Percentiles rank a stretch among this genome's conserved stretches.
Evolutionary conservation across 2,113 vertebrate genomes (phyloP).

Genomic region (Bufo bufo): DNA sequence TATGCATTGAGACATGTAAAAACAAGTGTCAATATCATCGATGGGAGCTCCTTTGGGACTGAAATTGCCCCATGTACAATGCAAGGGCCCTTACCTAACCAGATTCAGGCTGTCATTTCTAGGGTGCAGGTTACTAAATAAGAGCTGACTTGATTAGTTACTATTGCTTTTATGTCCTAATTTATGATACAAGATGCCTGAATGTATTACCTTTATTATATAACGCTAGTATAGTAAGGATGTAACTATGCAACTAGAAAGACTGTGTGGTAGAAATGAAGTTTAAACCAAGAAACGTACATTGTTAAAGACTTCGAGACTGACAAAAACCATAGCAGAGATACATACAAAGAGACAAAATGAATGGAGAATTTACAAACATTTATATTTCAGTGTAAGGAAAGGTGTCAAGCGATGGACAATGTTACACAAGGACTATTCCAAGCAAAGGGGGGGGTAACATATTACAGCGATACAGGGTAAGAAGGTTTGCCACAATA

Average conservation of each 20-base stretch:
- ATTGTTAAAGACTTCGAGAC: conserved; percentile 10
- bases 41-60: too few species aligned
- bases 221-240: background rate
- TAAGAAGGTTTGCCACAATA: conserved; percentile 70
- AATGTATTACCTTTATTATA: background rate
- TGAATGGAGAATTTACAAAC: conserved; percentile 79
- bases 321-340: conserved; percentile 11
- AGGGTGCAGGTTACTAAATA: too few species aligned
- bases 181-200: background rate
- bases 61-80: too few species aligned
- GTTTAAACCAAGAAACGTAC: background rate
- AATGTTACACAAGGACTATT: conserved; percentile 73
- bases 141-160: too few species aligned
- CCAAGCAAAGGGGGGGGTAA: conserved; percentile 73
- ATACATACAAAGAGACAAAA: conserved; percentile 68
- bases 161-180: too few species aligned
- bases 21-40: too few species aligned
- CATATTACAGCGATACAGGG: conserved; percentile 72
- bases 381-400: conserved; percentile 82
- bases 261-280: background rate
- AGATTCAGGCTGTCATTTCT: too few species aligned
- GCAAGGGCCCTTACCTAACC: too few species aligned
- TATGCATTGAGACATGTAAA: too few species aligned
- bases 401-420: conserved; percentile 75
- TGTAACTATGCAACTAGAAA: background rate